A percentile compares a stretch with the other conserved stretches of the same genome.
phyloP scores from a whole-genome alignment of 2,113 vertebrate genomes.

The Percina caprodes region DNA sequence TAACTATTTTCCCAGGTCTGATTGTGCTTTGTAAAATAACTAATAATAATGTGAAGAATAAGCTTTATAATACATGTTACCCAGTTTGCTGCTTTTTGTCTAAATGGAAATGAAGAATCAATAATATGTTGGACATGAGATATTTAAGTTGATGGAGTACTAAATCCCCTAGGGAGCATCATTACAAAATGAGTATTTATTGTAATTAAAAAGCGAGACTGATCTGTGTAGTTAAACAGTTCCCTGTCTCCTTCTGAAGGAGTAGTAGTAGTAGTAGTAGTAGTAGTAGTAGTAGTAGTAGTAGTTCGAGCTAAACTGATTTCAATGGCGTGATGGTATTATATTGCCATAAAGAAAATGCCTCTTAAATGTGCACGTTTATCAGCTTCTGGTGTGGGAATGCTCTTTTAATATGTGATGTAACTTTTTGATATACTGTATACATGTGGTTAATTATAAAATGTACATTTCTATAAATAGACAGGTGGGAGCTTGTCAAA shows the following conservation, averaged over 20 bases:
- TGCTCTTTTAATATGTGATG: conserved; percentile 19
- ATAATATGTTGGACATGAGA: conserved; percentile 1
- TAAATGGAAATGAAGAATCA: conserved; percentile 51
- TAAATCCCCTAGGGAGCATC: not conserved
- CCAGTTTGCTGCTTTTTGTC: conserved; percentile 42
- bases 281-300: conserved; percentile 24
- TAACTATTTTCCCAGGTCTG: not conserved
- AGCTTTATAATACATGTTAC: conserved; percentile 9
- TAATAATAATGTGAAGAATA: not conserved
- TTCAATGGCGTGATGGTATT: conserved; percentile 22
- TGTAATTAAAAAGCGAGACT: conserved; percentile 9
- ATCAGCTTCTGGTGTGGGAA: conserved; percentile 3
- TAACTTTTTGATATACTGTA: not conserved
- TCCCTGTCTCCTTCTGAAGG: conserved; percentile 33
- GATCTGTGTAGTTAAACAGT: not conserved
- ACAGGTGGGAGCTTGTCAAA: not conserved
- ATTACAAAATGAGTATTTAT: conserved; percentile 43
- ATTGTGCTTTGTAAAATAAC: conserved; percentile 18
- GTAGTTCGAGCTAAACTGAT: not conserved
- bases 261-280: conserved; percentile 27
- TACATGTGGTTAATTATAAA: conserved; percentile 16
- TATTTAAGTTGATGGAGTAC: not conserved
- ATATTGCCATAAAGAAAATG: not conserved
- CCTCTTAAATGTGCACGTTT: not conserved
- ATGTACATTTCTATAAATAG: not conserved